Evolutionary conservation across 1,140 invertebrate genomes (phyloP).

Genomic region (Brachionus koreanus): DNA sequence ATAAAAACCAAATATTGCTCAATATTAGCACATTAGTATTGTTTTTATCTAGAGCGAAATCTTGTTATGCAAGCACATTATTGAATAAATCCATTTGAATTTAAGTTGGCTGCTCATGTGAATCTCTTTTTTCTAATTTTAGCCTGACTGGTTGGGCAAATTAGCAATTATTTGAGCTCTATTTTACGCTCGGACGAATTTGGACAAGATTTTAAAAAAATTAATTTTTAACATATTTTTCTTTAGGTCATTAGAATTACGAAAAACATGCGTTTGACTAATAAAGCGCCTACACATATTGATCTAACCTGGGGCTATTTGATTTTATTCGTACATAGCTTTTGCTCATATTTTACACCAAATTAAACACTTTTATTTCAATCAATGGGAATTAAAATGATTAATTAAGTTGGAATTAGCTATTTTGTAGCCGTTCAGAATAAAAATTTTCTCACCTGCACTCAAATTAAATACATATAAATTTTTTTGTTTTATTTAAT

Average conservation of each 20-base stretch:
- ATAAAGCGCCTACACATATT: constrained; percentile 20
- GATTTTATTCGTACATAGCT: constrained; percentile 25
- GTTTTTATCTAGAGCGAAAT: not conserved
- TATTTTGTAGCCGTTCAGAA: not conserved
- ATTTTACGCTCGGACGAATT: not conserved
- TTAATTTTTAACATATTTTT: constrained; percentile 6
- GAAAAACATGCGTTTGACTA: constrained; percentile 13
- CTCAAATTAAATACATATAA: not conserved
- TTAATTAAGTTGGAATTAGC: constrained; percentile 1
- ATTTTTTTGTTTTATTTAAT: too few relatives aligned
- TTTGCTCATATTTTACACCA: not conserved
- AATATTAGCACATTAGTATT: not conserved
- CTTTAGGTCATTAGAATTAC: not conserved
- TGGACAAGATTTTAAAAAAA: not conserved
- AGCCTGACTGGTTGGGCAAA: not conserved
- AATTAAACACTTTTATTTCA: not conserved
- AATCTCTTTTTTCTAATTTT: not conserved
- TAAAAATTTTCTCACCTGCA: not conserved
- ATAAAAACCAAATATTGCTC: not conserved
- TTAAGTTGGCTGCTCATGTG: not conserved
- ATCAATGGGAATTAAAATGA: not conserved
- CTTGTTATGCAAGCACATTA: not conserved
- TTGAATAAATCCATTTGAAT: not conserved
- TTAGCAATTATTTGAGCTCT: not conserved
- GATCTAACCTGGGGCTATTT: not conserved